Evolutionary conservation across 2,113 vertebrate species (phyloP).

Genomic region (Gadus chalcogrammus): DNA sequence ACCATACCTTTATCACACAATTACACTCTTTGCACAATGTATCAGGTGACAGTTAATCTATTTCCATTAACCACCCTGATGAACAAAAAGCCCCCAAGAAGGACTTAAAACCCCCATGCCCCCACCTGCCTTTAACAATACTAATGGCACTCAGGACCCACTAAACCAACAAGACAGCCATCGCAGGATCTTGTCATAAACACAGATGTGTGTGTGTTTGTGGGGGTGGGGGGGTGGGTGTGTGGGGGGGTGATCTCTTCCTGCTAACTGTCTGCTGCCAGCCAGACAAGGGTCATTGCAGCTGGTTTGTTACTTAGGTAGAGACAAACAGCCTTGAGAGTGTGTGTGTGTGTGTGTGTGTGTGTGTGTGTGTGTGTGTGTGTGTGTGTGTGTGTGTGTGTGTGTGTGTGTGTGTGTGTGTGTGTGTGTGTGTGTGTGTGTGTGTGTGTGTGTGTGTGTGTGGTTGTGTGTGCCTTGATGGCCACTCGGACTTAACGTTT

Average conservation of each 20-base stretch:
- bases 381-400: constrained; percentile 14
- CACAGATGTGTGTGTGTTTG: constrained; percentile 18
- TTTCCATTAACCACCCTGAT: background rate
- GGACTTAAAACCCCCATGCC: background rate
- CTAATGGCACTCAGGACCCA: constrained; percentile 60
- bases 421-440: too few species aligned
- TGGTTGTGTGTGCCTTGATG: too few species aligned
- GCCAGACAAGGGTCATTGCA: constrained; percentile 64
- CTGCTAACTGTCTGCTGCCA: constrained; percentile 55
- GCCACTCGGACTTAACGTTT: too few species aligned
- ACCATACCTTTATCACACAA: too few species aligned
- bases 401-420: constrained; percentile 6
- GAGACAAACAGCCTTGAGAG: constrained; percentile 45
- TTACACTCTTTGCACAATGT: background rate
- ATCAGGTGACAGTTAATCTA: background rate
- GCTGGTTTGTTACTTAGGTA: constrained; percentile 60
- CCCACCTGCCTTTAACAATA: constrained; percentile 29
- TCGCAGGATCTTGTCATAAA: constrained; percentile 46
- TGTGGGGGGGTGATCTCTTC: constrained; percentile 21
- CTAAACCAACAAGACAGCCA: constrained; percentile 64
- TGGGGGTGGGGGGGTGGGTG: background rate
- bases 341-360: constrained; percentile 28
- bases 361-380: constrained; percentile 22
- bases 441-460: too few species aligned
- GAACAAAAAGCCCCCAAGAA: too few species aligned